Evolutionary conservation across 1,140 invertebrate genomes (phyloP), one percentile per base, ranked within the genome.

Genomic region (Phocides pigmalion): DNA sequence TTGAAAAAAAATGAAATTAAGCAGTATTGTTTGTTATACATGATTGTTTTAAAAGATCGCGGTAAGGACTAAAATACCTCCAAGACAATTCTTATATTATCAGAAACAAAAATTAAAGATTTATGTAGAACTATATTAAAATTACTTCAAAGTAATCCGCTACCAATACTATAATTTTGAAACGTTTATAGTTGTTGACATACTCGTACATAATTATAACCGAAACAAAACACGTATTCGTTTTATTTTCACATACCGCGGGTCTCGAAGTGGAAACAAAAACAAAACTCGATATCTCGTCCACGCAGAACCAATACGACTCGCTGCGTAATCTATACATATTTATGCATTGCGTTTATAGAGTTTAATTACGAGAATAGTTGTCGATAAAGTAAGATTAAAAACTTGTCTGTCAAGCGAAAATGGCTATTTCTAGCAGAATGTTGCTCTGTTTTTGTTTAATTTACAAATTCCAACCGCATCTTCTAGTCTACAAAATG

Each of bases 321-420:
- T 46, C 20, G 41, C 46, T 59, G 25, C 54, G 41, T 46, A 59
- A 59, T 59, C 41, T 59, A 59, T 59, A 59, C 54, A 59, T 28
- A 28, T 28, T n/a, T 59, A 59, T 59, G 54, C 41, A 59, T 46
- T 46, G 44, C 41, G 14, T 46, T 58, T 32, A 58, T 58, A 58
- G 25, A 37, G 56, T 59, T 59, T 59, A 59, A 59, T 59, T 59
- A 59, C 28, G 56, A 35, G 56, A 47, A 47, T 59, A 58, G 54
- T 58, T 46, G 54, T 46, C 41, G 39, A 58, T 58, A 58, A 58
- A 41, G 22, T 46, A 17, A 58, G 54, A 44, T 44, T 58, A 58
- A 58, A 58, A 58, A 58, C 54, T 58, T 46, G 54, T 19, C 41
- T 44, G 54, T 46, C 54, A 44, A 58, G 54, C 42, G 41, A 58